phyloP scores from a whole-genome alignment of 2,113 vertebrate genomes.

The Ammospiza caudacuta region DNA sequence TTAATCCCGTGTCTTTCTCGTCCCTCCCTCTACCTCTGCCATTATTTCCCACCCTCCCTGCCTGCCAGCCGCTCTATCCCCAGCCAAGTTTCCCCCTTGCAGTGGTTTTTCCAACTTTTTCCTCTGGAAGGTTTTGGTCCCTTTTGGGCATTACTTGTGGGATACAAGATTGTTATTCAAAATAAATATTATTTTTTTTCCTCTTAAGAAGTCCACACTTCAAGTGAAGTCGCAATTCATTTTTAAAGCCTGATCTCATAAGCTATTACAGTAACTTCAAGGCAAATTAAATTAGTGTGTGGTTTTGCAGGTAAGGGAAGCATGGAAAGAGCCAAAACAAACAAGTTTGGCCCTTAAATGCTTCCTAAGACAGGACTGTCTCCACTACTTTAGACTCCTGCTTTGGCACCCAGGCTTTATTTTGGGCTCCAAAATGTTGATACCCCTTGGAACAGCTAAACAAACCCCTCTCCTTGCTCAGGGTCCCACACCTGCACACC shows the following conservation, averaged over 20 bases:
- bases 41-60: background rate
- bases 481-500: accelerated
- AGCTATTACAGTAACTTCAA: background rate
- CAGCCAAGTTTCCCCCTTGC: background rate
- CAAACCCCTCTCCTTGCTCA: background rate
- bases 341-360: background rate
- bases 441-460: accelerated
- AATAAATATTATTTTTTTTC: background rate
- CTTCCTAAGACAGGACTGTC: background rate
- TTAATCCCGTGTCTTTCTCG: background rate
- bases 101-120: background rate
- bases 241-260: background rate
- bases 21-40: background rate
- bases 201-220: background rate
- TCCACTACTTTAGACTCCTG: background rate
- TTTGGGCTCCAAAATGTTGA: background rate
- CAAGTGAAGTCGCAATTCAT: background rate
- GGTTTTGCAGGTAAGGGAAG: background rate
- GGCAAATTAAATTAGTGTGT: background rate
- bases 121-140: background rate
- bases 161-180: background rate
- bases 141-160: background rate
- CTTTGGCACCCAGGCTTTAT: background rate
- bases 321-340: background rate
- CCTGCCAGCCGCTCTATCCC: background rate